phyloP scores from a whole-genome alignment of 2,888 invertebrate genomes.

The Hydraecia micacea region DNA sequence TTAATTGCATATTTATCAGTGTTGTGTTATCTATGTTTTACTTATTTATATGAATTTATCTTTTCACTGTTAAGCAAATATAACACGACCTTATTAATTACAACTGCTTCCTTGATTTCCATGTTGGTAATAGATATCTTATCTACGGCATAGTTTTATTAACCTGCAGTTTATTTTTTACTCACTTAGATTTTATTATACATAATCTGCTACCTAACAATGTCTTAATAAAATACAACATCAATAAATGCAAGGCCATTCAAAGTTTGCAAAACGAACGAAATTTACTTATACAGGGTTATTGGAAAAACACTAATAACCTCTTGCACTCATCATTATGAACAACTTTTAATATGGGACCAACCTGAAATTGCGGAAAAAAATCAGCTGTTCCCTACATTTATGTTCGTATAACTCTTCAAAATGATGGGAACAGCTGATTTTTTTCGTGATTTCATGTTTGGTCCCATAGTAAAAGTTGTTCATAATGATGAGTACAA shows the following conservation, averaged over 20 bases:
- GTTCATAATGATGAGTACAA: too few relatives aligned
- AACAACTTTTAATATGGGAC: too few relatives aligned
- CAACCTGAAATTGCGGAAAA: too few relatives aligned
- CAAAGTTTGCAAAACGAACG: neutral
- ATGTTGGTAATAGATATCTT: conserved; percentile 29
- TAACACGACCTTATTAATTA: conserved; percentile 7
- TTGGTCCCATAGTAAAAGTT: too few relatives aligned
- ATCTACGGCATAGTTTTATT: conserved; percentile 34
- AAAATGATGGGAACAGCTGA: too few relatives aligned
- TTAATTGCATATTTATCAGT: neutral
- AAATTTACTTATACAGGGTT: conserved; percentile 1
- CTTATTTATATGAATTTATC: neutral
- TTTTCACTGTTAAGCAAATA: conserved; percentile 11
- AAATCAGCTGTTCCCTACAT: too few relatives aligned
- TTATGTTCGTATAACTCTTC: too few relatives aligned
- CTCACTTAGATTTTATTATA: conserved; percentile 22
- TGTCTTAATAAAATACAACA: neutral
- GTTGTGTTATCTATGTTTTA: neutral
- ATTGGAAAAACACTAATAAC: too few relatives aligned
- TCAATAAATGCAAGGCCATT: conserved; percentile 12
- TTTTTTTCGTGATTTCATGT: too few relatives aligned
- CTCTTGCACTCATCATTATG: too few relatives aligned
- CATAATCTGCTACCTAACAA: neutral
- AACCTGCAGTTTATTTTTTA: conserved; percentile 33
- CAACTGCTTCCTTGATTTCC: conserved; percentile 31